Evolutionary conservation across 2,888 invertebrate species (phyloP).

Genomic region (Leptinotarsa rubiginosa): DNA sequence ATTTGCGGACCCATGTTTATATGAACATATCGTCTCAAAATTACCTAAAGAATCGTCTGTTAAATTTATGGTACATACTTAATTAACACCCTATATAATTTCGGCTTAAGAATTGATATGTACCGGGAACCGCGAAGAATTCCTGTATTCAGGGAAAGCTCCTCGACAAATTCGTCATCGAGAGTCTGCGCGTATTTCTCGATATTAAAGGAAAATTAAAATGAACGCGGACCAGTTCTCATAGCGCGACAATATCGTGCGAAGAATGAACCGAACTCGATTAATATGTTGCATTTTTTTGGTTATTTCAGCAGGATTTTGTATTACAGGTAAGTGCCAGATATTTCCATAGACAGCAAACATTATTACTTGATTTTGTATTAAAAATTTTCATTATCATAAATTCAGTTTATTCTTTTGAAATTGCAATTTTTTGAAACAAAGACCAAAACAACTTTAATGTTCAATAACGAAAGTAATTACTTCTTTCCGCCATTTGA

Average conservation of each 20-base stretch:
- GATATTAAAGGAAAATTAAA: conserved; percentile 25
- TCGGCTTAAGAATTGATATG: no score
- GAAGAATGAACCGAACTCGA: conserved; percentile 1
- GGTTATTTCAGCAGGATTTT: background rate
- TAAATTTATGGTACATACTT: no score
- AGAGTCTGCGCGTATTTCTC: conserved; percentile 24
- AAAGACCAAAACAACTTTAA: no score
- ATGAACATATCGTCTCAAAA: no score
- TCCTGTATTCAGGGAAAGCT: no score
- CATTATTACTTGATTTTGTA: background rate
- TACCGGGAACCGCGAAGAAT: no score
- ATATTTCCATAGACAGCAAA: background rate
- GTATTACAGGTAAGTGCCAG: conserved; percentile 8
- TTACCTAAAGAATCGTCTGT: no score
- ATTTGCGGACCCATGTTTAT: no score
- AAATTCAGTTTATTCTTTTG: no score
- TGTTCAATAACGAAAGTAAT: no score
- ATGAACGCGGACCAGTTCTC: conserved; percentile 7
- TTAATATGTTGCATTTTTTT: background rate
- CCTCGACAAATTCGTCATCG: background rate
- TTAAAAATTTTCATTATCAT: background rate
- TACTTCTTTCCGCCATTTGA: background rate
- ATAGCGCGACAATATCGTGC: conserved; percentile 9
- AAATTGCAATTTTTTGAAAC: no score
- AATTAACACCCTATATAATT: no score